phyloP scores from a whole-genome alignment of 2,888 invertebrate species.

The Ophion costatus region DNA sequence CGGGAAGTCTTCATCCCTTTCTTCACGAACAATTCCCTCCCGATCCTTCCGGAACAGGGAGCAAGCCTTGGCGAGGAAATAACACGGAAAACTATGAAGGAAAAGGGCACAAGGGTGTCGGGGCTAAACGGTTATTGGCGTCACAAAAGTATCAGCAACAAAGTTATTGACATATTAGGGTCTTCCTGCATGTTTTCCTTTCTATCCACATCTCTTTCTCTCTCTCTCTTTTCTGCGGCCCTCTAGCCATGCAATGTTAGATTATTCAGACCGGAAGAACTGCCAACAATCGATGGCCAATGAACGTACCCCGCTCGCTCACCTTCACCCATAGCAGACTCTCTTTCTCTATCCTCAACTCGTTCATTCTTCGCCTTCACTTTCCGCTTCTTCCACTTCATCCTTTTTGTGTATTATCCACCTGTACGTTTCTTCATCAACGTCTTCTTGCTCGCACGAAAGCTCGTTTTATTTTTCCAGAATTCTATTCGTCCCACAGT shows the following conservation, averaged over 20 bases:
- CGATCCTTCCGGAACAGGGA: conserved; percentile 43
- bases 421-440: too few species aligned
- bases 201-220: neutral
- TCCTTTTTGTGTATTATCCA: too few species aligned
- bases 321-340: too few species aligned
- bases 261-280: neutral
- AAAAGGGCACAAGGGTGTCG: conserved; percentile 36
- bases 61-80: conserved; percentile 23
- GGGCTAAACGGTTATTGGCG: conserved; percentile 8
- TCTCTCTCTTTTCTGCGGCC: neutral
- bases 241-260: neutral
- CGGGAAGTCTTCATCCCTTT: conserved; percentile 38
- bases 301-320: neutral
- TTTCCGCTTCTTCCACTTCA: too few species aligned
- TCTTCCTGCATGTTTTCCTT: neutral
- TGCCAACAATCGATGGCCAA: conserved; percentile 4
- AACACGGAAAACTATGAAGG: conserved; percentile 40
- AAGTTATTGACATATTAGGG: neutral
- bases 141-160: neutral
- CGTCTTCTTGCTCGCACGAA: too few species aligned
- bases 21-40: conserved; percentile 55
- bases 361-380: too few species aligned
- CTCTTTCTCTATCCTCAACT: too few species aligned
- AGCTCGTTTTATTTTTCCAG: too few species aligned
- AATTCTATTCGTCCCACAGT: neutral